Evolutionary conservation across 2,797 vertebrate genomes (phyloP).

Genomic region (Sphaeramia orbicularis): DNA sequence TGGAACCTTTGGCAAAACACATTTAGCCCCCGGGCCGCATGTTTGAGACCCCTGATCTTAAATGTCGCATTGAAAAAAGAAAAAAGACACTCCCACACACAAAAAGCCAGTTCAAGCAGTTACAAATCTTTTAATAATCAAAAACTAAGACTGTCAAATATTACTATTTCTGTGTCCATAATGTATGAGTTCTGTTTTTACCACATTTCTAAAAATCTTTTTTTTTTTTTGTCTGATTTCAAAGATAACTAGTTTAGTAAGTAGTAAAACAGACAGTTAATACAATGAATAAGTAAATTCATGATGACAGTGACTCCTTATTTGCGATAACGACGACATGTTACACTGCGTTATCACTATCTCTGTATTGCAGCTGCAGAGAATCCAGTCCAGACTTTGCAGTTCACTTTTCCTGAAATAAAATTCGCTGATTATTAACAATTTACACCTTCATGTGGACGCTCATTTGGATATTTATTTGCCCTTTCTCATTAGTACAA

Average conservation of each 20-base stretch:
- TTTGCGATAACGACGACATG: constrained; percentile 24
- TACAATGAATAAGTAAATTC: constrained; percentile 54
- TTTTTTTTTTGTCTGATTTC: constrained; percentile 32
- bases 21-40: too few relatives aligned
- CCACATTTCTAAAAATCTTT: constrained; percentile 67
- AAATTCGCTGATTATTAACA: constrained; percentile 1
- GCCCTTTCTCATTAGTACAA: constrained; percentile 12
- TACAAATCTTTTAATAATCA: constrained; percentile 82
- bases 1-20: too few relatives aligned
- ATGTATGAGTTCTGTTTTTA: constrained; percentile 46
- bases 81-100: constrained; percentile 46
- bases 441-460: constrained; percentile 4
- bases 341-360: constrained; percentile 15
- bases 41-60: too few relatives aligned
- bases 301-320: constrained; percentile 32
- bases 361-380: constrained; percentile 6
- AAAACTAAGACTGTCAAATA: constrained; percentile 76
- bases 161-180: constrained; percentile 50
- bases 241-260: constrained; percentile 59
- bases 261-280: constrained; percentile 67
- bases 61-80: not conserved
- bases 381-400: constrained; percentile 1
- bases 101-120: constrained; percentile 65
- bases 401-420: constrained; percentile 9
- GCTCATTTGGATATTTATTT: constrained; percentile 10